phyloP scores from a whole-genome alignment of 2,888 invertebrate genomes.

The Drosophila yooni region DNA sequence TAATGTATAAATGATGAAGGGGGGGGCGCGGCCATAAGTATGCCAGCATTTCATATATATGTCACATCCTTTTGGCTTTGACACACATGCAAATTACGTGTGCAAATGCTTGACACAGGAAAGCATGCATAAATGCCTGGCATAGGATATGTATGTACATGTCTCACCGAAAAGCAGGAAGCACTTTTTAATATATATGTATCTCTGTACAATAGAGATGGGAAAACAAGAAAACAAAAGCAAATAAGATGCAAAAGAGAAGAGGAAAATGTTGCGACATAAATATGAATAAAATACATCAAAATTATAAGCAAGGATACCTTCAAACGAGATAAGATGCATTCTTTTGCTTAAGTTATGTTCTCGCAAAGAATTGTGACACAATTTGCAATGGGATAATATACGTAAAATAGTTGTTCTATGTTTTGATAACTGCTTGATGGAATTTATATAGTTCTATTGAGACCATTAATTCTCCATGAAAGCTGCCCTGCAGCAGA shows the following conservation, averaged over 20 bases:
- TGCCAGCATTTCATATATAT: constrained; percentile 46
- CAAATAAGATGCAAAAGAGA: constrained; percentile 10
- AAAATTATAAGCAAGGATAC: not conserved
- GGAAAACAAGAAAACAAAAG: constrained; percentile 12
- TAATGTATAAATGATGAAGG: constrained; percentile 46
- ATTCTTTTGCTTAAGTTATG: constrained; percentile 2
- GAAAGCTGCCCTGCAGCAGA: not conserved
- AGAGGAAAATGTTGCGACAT: constrained; percentile 30
- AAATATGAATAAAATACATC: constrained; percentile 20
- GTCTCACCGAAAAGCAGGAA: constrained; percentile 42
- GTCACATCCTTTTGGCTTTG: constrained; percentile 56
- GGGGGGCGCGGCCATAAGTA: constrained; percentile 29
- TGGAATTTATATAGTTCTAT: not conserved
- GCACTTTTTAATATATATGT: constrained; percentile 39
- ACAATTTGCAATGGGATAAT: not conserved
- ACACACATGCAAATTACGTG: constrained; percentile 64
- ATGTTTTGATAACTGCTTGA: not conserved
- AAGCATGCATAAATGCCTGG: constrained; percentile 37
- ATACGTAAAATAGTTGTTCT: not conserved
- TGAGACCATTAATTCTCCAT: not conserved
- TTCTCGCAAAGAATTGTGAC: not conserved
- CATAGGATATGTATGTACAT: constrained; percentile 32
- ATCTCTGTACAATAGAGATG: constrained; percentile 27
- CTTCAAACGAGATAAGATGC: not conserved
- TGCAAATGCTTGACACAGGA: constrained; percentile 35